Percentiles rank a stretch among this genome's conserved stretches.
These are phyloP conservation scores for Tinea trinotella DNA, from an alignment of 2,888 invertebrate species.

Conservation along the genomic window DNA sequence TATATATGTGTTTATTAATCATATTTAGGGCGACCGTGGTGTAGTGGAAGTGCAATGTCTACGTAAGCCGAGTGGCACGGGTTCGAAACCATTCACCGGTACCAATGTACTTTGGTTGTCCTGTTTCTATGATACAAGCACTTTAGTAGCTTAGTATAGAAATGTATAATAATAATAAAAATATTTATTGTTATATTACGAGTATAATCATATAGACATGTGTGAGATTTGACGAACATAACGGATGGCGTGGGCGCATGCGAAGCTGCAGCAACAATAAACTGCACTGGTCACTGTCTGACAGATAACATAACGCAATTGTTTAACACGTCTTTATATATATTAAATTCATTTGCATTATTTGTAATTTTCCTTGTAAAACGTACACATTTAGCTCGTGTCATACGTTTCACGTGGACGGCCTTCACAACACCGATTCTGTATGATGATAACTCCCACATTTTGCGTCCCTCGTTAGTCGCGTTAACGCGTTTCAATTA, in stretches of 20 bases:
- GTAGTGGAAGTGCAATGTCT: no score
- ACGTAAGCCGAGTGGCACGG: no score
- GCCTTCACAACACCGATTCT: slow-evolving; percentile 29
- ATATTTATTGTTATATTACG: no score
- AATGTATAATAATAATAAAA: no score
- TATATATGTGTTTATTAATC: no score
- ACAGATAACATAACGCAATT: not conserved
- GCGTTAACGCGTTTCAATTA: slow-evolving; percentile 35
- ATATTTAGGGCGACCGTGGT: no score
- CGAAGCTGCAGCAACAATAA: not conserved
- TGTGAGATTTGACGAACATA: not conserved
- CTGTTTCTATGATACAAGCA: no score
- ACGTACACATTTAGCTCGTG: slow-evolving; percentile 22
- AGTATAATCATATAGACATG: not conserved
- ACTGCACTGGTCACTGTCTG: not conserved
- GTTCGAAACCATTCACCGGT: no score
- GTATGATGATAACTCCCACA: slow-evolving; percentile 40
- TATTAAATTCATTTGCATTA: not conserved
- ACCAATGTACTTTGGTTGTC: no score
- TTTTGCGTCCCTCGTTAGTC: slow-evolving; percentile 37
- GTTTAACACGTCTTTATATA: no score
- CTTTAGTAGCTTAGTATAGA: no score
- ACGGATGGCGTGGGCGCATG: slow-evolving; percentile 1
- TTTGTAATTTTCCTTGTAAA: not conserved
- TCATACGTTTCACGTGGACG: slow-evolving; percentile 28